Evolutionary conservation across 1,140 invertebrate species (phyloP).

Genomic region (Pomacea maculata): DNA sequence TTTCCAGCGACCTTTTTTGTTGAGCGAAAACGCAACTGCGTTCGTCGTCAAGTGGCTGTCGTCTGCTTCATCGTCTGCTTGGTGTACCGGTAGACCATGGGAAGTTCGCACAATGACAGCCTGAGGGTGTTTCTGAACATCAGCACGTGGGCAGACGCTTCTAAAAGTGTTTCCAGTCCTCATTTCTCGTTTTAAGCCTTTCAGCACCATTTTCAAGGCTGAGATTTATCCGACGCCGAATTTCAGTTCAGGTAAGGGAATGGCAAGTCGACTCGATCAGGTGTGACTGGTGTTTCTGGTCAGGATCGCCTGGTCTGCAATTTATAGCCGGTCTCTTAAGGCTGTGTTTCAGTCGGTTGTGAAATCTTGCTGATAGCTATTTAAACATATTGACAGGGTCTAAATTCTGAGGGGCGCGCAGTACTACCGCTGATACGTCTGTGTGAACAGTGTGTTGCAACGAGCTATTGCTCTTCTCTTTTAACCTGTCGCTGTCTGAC

Average conservation of each 20-base stretch:
- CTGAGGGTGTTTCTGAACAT: not conserved
- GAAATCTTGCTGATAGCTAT: no score
- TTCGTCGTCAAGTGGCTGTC: conserved; percentile 16
- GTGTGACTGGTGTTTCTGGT: not conserved
- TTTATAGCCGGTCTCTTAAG: no score
- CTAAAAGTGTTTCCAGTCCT: conserved; percentile 31
- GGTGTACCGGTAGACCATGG: no score
- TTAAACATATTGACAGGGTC: no score
- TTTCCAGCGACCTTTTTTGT: conserved; percentile 34
- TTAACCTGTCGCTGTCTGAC: no score
- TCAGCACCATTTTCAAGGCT: conserved; percentile 22
- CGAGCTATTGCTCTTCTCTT: no score
- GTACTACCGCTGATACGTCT: no score
- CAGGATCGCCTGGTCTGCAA: not conserved
- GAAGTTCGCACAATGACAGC: conserved; percentile 5
- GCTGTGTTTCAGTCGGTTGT: no score
- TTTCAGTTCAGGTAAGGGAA: not conserved
- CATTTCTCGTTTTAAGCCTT: conserved; percentile 22
- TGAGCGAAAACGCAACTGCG: conserved; percentile 29
- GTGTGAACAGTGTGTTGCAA: no score
- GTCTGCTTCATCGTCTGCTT: not conserved
- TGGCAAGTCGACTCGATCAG: not conserved
- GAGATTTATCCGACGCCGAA: not conserved
- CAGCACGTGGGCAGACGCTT: conserved; percentile 9
- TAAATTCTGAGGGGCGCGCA: no score